Base-by-base conservation (phyloP, 2,888 invertebrate species). In the Protodeltote pygarga region DNA sequence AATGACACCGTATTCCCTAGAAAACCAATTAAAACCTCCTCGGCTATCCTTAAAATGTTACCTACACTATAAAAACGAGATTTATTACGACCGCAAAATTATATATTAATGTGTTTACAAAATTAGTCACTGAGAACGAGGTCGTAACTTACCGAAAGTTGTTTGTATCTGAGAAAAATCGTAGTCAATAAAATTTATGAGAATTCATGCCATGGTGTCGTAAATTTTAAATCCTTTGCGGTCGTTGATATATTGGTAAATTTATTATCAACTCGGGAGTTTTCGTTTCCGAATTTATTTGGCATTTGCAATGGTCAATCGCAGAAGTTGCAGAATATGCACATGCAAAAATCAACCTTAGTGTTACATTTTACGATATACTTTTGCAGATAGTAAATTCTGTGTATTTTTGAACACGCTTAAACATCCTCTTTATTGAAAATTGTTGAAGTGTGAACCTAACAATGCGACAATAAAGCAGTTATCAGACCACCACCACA, bases 11-110 rank as follows among this genome's bases (percentile, higher is more conserved):
- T 61, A 66, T 55, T 71, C 52, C 34, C 65, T 70, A 73, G 65
- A 73, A 77, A 73, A 62, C 46, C 76, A 77, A 79, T 77, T 73
- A 72, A 71, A 57, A 53, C 28, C 45, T 60, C 40, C 47, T 31
- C 59, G 37, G 58, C 25, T 46, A 39, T 42, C 32, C 34, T 57
- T 41, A n/a, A n/a, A n/a, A n/a, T n/a, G 21, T 40, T 27, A 47
- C 48, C 63, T 47, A 58, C 55, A 58, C 58, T 58, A 66, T 72
- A 65, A 73, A 75, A 71, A 20, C 9, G 17, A 72, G 73, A 81
- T 80, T 81, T 81, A 81, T 71, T 45, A 50, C 59, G 53, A 75
- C 76, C 73, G 61, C 75, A 72, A 64, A 64, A 52, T 52, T 53
- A 58, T 62, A 55, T 62, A 23, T 21, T 16, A 57, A 50, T 27